These are phyloP conservation scores for Falco berigora DNA, from an alignment of 2,797 vertebrate species.

Conservation along the genomic window DNA sequence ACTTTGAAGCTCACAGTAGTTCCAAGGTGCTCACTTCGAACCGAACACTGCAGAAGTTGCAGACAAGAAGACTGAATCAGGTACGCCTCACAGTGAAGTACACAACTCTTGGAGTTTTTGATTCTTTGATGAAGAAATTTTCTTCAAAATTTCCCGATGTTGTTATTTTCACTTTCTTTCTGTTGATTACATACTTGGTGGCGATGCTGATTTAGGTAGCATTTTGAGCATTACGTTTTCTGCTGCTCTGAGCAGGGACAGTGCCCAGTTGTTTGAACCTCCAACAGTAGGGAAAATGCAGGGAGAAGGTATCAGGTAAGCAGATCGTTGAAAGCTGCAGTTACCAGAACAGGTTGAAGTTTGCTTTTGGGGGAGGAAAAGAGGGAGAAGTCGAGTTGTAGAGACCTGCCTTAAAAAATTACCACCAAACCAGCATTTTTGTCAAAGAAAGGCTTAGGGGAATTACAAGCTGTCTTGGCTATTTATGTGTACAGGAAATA, in stretches of 20 bases:
- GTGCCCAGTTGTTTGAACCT: neutral
- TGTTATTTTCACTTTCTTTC: neutral
- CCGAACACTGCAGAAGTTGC: constrained; percentile 87
- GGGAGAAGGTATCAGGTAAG: neutral
- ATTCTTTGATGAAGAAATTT: neutral
- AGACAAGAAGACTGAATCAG: constrained; percentile 85
- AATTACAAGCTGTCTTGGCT: neutral
- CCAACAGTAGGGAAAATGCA: neutral
- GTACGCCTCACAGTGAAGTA: constrained; percentile 56
- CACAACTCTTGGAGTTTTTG: neutral
- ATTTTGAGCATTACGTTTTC: neutral
- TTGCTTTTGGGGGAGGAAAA: neutral
- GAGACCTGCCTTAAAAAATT: neutral
- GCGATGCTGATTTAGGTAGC: neutral
- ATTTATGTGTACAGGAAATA: neutral
- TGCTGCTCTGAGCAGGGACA: neutral
- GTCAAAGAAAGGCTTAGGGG: neutral
- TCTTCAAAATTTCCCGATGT: neutral
- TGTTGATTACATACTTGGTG: neutral
- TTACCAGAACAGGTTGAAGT: neutral
- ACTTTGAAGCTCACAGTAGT: constrained; percentile 95
- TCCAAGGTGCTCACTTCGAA: constrained; percentile 94
- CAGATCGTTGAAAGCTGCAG: neutral
- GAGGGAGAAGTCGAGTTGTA: neutral
- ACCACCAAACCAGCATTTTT: neutral